phyloP scores from a whole-genome alignment of 2,113 vertebrate species.

The Litocranius walleri region DNA sequence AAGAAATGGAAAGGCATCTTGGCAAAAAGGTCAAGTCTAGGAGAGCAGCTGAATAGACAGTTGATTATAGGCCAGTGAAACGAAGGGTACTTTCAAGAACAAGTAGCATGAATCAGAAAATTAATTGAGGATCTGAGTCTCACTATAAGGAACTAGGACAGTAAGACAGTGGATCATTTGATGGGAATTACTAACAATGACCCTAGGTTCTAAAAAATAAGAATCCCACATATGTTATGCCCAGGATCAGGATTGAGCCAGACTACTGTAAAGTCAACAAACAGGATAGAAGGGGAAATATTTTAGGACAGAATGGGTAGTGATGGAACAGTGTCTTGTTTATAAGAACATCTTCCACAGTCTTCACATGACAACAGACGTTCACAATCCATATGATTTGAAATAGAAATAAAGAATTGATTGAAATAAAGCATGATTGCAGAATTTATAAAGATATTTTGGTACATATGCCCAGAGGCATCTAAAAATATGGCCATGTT shows the following conservation, averaged over 20 bases:
- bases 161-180: background rate
- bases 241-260: background rate
- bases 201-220: background rate
- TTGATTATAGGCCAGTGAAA: background rate
- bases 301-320: background rate
- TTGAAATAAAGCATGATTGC: background rate
- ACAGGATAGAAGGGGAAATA: background rate
- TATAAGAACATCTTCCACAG: background rate
- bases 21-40: background rate
- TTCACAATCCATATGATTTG: background rate
- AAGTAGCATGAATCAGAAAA: background rate
- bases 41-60: background rate
- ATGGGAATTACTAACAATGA: background rate
- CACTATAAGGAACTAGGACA: background rate
- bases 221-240: background rate
- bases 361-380: background rate
- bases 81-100: background rate
- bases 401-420: conserved; percentile 51
- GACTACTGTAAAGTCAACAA: background rate
- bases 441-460: conserved; percentile 56
- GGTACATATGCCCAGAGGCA: conserved; percentile 48
- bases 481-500: conserved; percentile 62
- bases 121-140: background rate
- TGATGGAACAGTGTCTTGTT: background rate
- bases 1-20: background rate